Base-by-base conservation (phyloP, 30 jellyfish, hydroid and myxozoan genomes). In the Aurelia sp. region DNA sequence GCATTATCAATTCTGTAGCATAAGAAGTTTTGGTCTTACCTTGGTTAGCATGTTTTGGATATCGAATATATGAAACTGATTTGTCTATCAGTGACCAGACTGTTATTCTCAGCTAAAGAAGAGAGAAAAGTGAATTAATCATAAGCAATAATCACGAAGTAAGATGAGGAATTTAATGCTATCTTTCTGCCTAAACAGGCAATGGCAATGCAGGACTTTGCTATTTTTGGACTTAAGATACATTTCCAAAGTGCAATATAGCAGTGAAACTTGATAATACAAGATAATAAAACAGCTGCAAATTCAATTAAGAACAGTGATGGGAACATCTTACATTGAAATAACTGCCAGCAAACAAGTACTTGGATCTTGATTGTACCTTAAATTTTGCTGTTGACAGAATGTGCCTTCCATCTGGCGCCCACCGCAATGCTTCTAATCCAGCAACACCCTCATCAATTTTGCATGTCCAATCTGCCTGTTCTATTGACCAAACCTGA, bases 401-500 rank as follows among this genome's bases (percentile, higher is more conserved):
- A 31, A 93, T 88, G 58, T 93, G 98, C 13, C 98, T 82, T 22
- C 97, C 94, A 77, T 93, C 98, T 13, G 98, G 98, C 15, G 92
- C 83, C 98, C 98, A 93, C 33, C 94, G 65, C 41, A 88, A 86
- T 2, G 93, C 87, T 41, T 72, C 94, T 8, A 93, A 79, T n/a
- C 98, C 98, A n/a, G 91, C 88, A 17, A 97, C 91, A 0, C 98
- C 98, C 64, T 93, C 97, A 51, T 87, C 97, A 19, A 93, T 93
- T 59, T 93, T 93, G 65, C 98, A 93, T 3, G 97, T 93, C 98
- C 98, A 93, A 21, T 93, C 96, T 51, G 97, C 22, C 23, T 93
- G 86, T 44, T 93, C 97, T 16, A 93, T 52, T 27, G 97, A 93
- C 98, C 98, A 93, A 13, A 93, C 98, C 98, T 93, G 1, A n/a